These are phyloP conservation scores for Keiferia lycopersicella DNA, from an alignment of 2,888 invertebrate genomes.

Conservation along the genomic window DNA sequence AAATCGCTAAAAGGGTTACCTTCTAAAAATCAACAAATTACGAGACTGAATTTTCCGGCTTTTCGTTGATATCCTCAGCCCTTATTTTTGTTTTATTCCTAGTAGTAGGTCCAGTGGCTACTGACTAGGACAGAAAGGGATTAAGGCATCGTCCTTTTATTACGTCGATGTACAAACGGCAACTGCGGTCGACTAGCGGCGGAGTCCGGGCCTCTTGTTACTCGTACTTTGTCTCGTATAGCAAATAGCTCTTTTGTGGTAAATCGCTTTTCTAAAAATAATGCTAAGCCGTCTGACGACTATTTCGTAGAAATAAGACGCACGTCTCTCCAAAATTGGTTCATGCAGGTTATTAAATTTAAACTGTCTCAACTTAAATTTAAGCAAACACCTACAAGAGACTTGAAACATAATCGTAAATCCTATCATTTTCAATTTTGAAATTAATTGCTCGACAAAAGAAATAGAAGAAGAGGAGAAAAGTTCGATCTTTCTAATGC, in stretches of 20 bases:
- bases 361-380: too few species aligned
- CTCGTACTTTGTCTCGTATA: constrained; percentile 37
- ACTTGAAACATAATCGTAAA: too few species aligned
- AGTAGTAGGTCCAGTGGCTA: background rate
- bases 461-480: too few species aligned
- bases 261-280: constrained; percentile 13
- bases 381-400: too few species aligned
- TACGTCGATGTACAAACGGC: constrained; percentile 18
- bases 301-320: background rate
- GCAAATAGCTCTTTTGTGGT: constrained; percentile 40
- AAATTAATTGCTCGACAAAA: too few species aligned
- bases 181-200: constrained; percentile 21
- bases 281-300: background rate
- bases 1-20: too few species aligned
- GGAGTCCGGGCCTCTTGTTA: constrained; percentile 25
- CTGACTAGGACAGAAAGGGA: constrained; percentile 26
- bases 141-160: constrained; percentile 39
- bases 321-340: too few species aligned
- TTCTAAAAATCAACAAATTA: too few species aligned
- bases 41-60: too few species aligned
- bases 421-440: too few species aligned
- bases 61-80: too few species aligned
- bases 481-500: background rate
- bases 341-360: too few species aligned
- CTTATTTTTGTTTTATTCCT: background rate